Evolutionary conservation across 2,797 vertebrate genomes (phyloP).

Genomic region (Emydoidea blandingii): DNA sequence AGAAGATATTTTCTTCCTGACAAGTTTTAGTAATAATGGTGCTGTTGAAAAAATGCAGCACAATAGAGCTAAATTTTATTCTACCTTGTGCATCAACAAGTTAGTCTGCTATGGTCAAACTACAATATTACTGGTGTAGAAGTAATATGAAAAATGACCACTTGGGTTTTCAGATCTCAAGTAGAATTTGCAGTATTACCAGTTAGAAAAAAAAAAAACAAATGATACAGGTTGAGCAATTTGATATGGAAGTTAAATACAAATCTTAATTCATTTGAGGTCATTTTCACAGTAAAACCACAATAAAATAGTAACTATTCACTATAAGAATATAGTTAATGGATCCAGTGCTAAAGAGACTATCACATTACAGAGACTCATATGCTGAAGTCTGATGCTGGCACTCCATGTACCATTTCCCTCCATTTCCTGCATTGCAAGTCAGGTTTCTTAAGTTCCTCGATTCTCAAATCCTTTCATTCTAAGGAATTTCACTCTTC

Average conservation of each 20-base stretch:
- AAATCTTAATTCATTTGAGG: not conserved
- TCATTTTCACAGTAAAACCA: not conserved
- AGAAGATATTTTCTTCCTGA: not conserved
- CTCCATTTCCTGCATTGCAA: not conserved
- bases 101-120: not conserved
- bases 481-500: not conserved
- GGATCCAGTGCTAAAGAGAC: not conserved
- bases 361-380: too few relatives aligned
- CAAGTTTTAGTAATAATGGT: not conserved
- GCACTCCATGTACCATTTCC: too few relatives aligned
- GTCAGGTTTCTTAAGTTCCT: not conserved
- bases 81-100: not conserved
- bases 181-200: not conserved
- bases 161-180: not conserved
- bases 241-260: not conserved
- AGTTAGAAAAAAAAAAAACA: too few relatives aligned
- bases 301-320: not conserved
- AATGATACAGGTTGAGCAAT: too few relatives aligned
- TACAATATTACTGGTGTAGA: too few relatives aligned
- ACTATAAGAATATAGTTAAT: not conserved
- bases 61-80: not conserved
- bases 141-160: not conserved
- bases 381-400: not conserved
- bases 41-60: not conserved
- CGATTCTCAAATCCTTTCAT: not conserved